Evolutionary conservation across 2,113 vertebrate genomes (phyloP), one percentile per base, ranked within the genome.

Genomic region (Desmodus rotundus): DNA sequence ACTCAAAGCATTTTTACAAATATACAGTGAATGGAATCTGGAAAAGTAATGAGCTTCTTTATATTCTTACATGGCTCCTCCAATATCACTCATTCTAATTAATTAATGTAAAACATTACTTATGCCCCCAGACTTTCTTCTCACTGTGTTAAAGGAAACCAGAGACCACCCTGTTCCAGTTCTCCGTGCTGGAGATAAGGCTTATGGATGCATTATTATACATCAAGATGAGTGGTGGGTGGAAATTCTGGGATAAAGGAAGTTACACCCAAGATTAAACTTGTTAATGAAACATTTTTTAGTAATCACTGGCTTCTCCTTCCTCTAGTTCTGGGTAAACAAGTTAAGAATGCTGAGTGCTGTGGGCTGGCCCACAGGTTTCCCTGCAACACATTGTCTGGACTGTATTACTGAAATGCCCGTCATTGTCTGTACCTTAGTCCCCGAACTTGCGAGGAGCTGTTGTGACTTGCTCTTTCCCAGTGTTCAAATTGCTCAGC

Each of bases 351-450:
- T 43, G 50, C 36, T 56, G 67, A 92, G 28, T 86, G n/a, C 24
- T 68, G 9, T 16, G 45, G 41, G 26, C 56, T 89, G 80, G 50
- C 8, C 78, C n/a, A 20, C 33, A 28, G 1, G 31, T 45, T 45
- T 36, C 20, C 22, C 50, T 84, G 63, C 33, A 70, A n/a, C 36
- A 6, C 22, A 17, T n/a, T 52, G 65, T 74, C 73, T 96, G 81
- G 52, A 76, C n/a, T 65, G 20, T 89, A 47, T 95, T 58, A 76
- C 61, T 92, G 81, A 95, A 93, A 91, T 38, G 36, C 82, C n/a
- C 0, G 3, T 77, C 52, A 65, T 3, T 68, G 52, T 56, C 56
- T 91, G 13, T 65, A 52, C 28, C 4, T 78, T 83, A 77, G 94
- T 87, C 38, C 63, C 10, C 5, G 33, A 89, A 91, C 28, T 22